phyloP scores from a whole-genome alignment of 2,888 invertebrate genomes.

The Lasioglossum calceatum region DNA sequence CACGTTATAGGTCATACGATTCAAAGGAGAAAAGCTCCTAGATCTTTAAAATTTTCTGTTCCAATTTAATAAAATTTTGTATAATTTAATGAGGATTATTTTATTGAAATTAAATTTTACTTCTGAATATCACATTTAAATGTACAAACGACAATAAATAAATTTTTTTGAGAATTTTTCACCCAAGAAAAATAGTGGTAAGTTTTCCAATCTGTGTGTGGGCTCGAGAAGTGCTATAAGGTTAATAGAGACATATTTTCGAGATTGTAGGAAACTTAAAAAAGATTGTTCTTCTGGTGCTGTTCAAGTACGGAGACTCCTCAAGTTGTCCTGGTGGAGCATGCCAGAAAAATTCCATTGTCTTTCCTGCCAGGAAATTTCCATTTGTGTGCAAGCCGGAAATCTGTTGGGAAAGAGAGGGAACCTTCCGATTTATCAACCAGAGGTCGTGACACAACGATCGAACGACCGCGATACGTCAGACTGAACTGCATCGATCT shows the following conservation, averaged over 20 bases:
- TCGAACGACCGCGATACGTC: constrained; percentile 18
- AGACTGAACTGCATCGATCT: constrained; percentile 44
- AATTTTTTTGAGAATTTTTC: too few species aligned
- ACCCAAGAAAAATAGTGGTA: too few species aligned
- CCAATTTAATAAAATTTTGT: too few species aligned
- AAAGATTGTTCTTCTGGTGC: not conserved
- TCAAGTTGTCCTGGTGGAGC: not conserved
- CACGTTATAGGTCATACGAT: not conserved
- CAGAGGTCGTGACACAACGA: constrained; percentile 23
- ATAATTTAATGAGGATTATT: too few species aligned
- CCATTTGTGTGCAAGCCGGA: not conserved
- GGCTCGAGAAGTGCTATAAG: too few species aligned
- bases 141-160: too few species aligned
- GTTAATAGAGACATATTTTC: not conserved
- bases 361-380: not conserved
- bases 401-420: constrained; percentile 10
- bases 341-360: constrained; percentile 7
- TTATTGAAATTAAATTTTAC: too few species aligned
- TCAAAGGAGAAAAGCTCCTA: not conserved
- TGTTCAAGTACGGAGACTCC: not conserved
- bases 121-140: too few species aligned
- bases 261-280: not conserved
- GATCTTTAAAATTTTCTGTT: too few species aligned
- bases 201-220: too few species aligned
- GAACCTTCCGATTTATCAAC: constrained; percentile 5